A percentile compares a stretch with the other conserved stretches of the same genome.
Evolutionary conservation across 1,140 invertebrate genomes (phyloP).

Genomic region (Drosophila arawakana): DNA sequence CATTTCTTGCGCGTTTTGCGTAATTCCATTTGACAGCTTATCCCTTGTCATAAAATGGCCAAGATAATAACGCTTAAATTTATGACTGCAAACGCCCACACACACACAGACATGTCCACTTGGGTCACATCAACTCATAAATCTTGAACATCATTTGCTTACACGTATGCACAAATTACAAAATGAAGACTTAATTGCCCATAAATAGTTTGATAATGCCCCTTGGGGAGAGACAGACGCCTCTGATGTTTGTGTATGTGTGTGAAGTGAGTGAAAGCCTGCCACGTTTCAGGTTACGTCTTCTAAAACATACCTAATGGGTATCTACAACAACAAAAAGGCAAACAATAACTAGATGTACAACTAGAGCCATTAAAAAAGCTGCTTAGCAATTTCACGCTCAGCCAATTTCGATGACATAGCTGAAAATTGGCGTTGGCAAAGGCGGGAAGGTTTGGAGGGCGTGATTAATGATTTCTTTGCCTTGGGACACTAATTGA

Average conservation of each 20-base stretch:
- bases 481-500: constrained; percentile 73
- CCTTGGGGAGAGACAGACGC: constrained; percentile 6
- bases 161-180: constrained; percentile 72
- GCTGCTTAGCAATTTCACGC: constrained; percentile 50
- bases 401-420: constrained; percentile 60
- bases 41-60: constrained; percentile 60
- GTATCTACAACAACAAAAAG: constrained; percentile 2
- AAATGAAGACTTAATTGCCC: constrained; percentile 76
- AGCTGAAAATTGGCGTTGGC: constrained; percentile 42
- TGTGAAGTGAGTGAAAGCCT: background rate
- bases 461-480: constrained; percentile 77
- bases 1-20: constrained; percentile 17
- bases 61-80: constrained; percentile 64
- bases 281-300: constrained; percentile 58
- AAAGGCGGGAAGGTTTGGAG: background rate
- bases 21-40: constrained; percentile 54
- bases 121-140: constrained; percentile 54
- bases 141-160: constrained; percentile 70
- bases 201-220: constrained; percentile 71
- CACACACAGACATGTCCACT: constrained; percentile 19
- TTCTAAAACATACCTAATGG: constrained; percentile 25
- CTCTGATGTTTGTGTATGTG: constrained; percentile 3
- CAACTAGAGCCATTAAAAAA: constrained; percentile 48
- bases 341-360: constrained; percentile 21
- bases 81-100: constrained; percentile 48